Conservation (phyloP, 2,888 invertebrate species). For the Lagria hirta region DNA sequence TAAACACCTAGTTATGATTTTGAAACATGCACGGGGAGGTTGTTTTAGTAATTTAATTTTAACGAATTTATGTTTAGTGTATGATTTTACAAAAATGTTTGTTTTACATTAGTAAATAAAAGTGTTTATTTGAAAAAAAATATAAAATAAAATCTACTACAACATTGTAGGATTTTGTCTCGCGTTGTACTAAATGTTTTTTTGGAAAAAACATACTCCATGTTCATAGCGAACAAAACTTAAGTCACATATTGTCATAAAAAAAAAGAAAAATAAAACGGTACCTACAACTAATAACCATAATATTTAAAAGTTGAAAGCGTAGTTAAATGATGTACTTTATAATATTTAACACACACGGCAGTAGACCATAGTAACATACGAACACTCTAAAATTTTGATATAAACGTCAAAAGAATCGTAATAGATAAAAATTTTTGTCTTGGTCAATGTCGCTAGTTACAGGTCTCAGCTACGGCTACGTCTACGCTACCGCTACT, state of each 20-base stretch:
- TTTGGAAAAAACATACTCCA: too few species aligned
- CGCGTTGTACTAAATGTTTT: too few species aligned
- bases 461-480: slow-evolving; percentile 29
- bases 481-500: slow-evolving; percentile 27
- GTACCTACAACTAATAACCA: slow-evolving; percentile 17
- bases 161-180: too few species aligned
- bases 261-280: slow-evolving; percentile 13
- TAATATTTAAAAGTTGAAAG: slow-evolving; percentile 29
- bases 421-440: background rate
- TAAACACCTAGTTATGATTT: too few species aligned
- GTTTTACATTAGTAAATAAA: slow-evolving; percentile 46
- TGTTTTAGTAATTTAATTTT: slow-evolving; percentile 48
- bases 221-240: too few species aligned
- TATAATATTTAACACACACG: slow-evolving; percentile 52
- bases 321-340: slow-evolving; percentile 39
- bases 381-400: slow-evolving; percentile 28
- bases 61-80: slow-evolving; percentile 49
- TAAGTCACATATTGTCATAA: too few species aligned
- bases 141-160: slow-evolving; percentile 16
- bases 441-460: slow-evolving; percentile 26
- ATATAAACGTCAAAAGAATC: slow-evolving; percentile 1
- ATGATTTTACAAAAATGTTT: slow-evolving; percentile 47
- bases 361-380: slow-evolving; percentile 45
- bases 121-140: slow-evolving; percentile 35
- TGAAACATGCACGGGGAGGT: slow-evolving; percentile 42